phyloP scores from a whole-genome alignment of 2,113 vertebrate species.

The Antigone vipio region DNA sequence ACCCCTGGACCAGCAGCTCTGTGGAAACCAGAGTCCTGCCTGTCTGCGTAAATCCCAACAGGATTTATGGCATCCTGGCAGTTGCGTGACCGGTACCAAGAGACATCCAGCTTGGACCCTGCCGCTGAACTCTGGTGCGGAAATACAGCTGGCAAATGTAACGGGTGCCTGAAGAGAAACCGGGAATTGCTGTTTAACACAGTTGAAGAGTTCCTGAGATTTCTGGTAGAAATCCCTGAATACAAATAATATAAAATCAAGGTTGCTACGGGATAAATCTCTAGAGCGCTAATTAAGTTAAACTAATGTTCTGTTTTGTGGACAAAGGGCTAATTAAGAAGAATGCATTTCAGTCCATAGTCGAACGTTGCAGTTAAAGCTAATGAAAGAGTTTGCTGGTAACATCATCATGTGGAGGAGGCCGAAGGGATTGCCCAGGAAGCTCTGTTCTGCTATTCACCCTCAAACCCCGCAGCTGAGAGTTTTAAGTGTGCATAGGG shows the following conservation, averaged over 20 bases:
- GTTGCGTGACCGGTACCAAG: background rate
- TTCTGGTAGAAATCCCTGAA: conserved; percentile 23
- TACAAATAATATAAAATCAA: background rate
- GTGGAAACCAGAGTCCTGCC: background rate
- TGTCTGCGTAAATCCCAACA: background rate
- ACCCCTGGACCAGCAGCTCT: background rate
- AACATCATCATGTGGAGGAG: background rate
- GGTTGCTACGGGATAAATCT: conserved; percentile 10
- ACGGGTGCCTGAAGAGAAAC: background rate
- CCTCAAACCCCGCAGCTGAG: background rate
- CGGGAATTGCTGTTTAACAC: background rate
- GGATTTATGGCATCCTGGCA: background rate
- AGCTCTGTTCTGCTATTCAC: background rate
- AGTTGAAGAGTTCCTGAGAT: background rate
- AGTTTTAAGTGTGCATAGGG: background rate
- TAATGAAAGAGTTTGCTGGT: conserved; percentile 21
- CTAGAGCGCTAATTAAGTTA: conserved; percentile 12
- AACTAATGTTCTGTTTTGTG: background rate
- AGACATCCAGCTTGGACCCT: background rate
- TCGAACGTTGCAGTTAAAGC: background rate
- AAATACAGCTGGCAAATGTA: background rate
- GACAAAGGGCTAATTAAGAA: conserved; percentile 8
- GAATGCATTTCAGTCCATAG: background rate
- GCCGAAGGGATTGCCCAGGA: background rate
- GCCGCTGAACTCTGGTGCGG: background rate